Evolutionary conservation across 2,797 vertebrate genomes (phyloP).

Genomic region (Champsocephalus gunnari): DNA sequence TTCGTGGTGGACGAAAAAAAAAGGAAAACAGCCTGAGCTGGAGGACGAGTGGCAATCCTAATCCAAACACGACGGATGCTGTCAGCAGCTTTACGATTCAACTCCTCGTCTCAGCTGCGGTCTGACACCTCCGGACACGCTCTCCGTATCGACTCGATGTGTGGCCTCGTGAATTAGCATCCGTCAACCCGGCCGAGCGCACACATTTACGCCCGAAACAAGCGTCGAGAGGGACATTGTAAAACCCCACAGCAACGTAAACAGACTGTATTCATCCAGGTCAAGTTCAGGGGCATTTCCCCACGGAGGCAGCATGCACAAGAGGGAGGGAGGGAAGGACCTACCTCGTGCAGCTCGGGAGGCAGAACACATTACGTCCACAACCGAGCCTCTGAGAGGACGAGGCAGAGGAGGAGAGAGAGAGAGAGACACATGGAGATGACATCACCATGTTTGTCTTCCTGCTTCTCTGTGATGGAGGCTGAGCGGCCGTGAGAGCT

Average conservation of each 20-base stretch:
- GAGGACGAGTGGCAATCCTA: neutral
- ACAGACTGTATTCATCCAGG: neutral
- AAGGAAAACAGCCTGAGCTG: neutral
- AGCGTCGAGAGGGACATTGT: slow-evolving; percentile 3
- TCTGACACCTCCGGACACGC: slow-evolving; percentile 16
- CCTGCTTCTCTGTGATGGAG: slow-evolving; percentile 65
- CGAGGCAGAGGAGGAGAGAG: slow-evolving; percentile 7
- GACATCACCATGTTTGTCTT: slow-evolving; percentile 75
- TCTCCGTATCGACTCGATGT: slow-evolving; percentile 13
- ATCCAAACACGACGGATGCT: neutral
- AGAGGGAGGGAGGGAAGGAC: slow-evolving; percentile 50
- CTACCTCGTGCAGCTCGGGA: slow-evolving; percentile 68
- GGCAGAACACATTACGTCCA: slow-evolving; percentile 65
- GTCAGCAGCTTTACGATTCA: slow-evolving; percentile 10
- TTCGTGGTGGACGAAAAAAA: neutral
- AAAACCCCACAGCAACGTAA: neutral
- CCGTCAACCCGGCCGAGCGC: slow-evolving; percentile 1
- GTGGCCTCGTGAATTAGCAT: slow-evolving; percentile 31
- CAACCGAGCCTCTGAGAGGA: slow-evolving; percentile 55
- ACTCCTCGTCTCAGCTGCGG: slow-evolving; percentile 19
- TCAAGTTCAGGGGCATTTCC: neutral
- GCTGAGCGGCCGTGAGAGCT: slow-evolving; percentile 46
- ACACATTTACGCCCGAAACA: neutral
- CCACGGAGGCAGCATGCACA: slow-evolving; percentile 31
- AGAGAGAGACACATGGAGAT: slow-evolving; percentile 58